These are phyloP conservation scores for Cryptocephalus primarius DNA, from an alignment of 2,888 invertebrate genomes.

Conservation along the genomic window DNA sequence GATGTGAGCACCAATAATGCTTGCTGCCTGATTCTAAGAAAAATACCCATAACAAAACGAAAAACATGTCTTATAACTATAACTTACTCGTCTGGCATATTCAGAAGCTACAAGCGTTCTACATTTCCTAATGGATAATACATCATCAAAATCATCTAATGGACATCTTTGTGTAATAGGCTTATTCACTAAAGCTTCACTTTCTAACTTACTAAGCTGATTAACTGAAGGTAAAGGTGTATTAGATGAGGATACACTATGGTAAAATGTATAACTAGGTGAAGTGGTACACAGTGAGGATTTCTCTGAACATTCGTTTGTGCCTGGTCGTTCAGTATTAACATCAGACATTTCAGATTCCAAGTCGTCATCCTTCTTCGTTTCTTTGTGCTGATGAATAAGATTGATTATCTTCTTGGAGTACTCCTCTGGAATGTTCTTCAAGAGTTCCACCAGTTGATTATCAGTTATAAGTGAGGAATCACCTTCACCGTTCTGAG, in stretches of 20 bases:
- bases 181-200: no score
- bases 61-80: not conserved
- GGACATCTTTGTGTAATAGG: no score
- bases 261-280: conserved; percentile 23
- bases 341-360: conserved; percentile 3
- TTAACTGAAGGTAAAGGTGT: conserved; percentile 6
- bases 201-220: no score
- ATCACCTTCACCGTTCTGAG: conserved; percentile 6
- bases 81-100: not conserved
- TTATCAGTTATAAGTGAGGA: conserved; percentile 13
- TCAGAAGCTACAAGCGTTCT: no score
- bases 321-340: no score
- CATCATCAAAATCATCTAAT: no score
- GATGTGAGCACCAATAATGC: conserved; percentile 53
- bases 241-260: conserved; percentile 12
- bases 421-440: conserved; percentile 23
- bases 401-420: conserved; percentile 26
- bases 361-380: conserved; percentile 2
- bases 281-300: conserved; percentile 6
- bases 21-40: conserved; percentile 47
- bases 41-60: not conserved
- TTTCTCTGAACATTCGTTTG: not conserved
- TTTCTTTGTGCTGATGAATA: conserved; percentile 13
- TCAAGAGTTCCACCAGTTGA: conserved; percentile 17
- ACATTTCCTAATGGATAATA: no score